phyloP scores from a whole-genome alignment of 1,140 invertebrate species.

The Drosophila auraria region DNA sequence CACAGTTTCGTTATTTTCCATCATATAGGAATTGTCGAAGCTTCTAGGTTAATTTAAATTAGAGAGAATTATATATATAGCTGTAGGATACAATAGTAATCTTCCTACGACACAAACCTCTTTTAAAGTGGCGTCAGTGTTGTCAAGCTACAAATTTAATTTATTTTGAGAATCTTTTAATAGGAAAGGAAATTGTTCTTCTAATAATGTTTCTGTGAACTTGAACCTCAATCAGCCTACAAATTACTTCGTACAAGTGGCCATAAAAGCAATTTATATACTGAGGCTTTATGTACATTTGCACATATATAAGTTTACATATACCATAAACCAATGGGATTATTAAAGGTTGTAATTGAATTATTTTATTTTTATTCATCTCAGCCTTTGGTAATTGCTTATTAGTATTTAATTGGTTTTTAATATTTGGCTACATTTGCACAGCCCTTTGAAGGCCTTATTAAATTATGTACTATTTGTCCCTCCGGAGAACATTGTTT shows the following conservation, averaged over 20 bases:
- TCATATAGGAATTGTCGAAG: too few relatives aligned
- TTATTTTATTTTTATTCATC: too few relatives aligned
- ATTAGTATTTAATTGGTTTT: not conserved
- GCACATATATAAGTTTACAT: not conserved
- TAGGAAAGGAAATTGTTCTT: conserved; percentile 5
- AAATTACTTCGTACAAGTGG: conserved; percentile 2
- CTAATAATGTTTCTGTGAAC: conserved; percentile 17
- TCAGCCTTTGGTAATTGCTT: too few relatives aligned
- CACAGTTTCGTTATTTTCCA: too few relatives aligned
- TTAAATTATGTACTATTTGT: too few relatives aligned
- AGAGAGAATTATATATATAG: too few relatives aligned
- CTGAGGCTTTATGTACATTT: not conserved
- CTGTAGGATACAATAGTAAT: not conserved
- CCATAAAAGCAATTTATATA: not conserved
- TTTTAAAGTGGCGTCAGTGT: not conserved
- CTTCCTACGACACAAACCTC: not conserved
- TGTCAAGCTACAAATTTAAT: conserved; percentile 2
- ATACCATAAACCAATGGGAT: too few relatives aligned
- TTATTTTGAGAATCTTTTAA: conserved; percentile 21
- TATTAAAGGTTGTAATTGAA: too few relatives aligned
- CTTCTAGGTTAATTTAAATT: too few relatives aligned
- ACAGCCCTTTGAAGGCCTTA: too few relatives aligned
- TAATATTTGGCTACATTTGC: not conserved
- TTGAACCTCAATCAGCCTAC: conserved; percentile 33
- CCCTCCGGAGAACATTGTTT: not conserved